A percentile compares a stretch with the other conserved stretches of the same genome.
These are phyloP conservation scores for Chinchilla lanigera DNA, from an alignment of 2,113 vertebrate species.

Conservation along the genomic window DNA sequence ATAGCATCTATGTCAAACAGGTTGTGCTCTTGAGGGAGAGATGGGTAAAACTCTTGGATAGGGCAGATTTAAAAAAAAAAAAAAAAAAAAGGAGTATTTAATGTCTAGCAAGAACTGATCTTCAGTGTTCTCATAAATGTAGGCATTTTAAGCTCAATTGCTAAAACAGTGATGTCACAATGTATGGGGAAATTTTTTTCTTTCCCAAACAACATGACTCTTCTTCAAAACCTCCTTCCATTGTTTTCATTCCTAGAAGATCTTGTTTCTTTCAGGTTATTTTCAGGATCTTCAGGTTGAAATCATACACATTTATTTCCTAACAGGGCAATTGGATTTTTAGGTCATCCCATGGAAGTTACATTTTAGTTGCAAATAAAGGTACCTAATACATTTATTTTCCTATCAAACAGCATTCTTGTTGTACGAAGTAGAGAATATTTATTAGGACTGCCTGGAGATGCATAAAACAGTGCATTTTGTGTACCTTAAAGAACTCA, in stretches of 20 bases:
- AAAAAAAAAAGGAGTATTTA: background rate
- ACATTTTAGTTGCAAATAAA: background rate
- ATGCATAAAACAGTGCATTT: background rate
- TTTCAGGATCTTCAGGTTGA: constrained; percentile 33
- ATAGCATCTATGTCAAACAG: background rate
- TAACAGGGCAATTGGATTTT: constrained; percentile 27
- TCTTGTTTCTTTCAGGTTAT: constrained; percentile 37
- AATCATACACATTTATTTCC: constrained; percentile 23
- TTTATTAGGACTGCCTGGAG: background rate
- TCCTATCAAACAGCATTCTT: background rate
- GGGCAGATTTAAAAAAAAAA: background rate
- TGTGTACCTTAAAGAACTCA: background rate
- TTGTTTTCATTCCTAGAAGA: background rate
- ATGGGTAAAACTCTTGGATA: background rate
- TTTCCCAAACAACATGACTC: background rate
- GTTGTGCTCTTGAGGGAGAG: background rate
- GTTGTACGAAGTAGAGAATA: background rate
- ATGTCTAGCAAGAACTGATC: background rate
- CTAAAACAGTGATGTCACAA: background rate
- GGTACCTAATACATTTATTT: background rate
- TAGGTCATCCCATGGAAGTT: constrained; percentile 18
- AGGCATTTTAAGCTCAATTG: background rate
- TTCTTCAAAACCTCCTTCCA: background rate
- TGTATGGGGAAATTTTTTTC: constrained; percentile 15
- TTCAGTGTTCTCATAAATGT: background rate